These are phyloP conservation scores for Acrobasis repandana DNA, from an alignment of 2,888 invertebrate genomes.

Conservation along the genomic window DNA sequence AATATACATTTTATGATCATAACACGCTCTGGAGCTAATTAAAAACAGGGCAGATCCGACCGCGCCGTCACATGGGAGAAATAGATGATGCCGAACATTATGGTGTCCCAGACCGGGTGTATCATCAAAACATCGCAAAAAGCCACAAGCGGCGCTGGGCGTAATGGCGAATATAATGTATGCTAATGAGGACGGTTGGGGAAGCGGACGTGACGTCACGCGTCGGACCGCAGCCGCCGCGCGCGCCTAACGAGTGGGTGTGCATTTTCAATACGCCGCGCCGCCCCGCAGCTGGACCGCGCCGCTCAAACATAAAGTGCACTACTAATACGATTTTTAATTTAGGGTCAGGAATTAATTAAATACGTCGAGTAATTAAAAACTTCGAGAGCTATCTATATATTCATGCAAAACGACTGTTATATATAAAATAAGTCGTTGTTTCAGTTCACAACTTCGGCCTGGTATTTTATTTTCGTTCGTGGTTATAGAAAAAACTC, in stretches of 20 bases:
- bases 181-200: slow-evolving; percentile 77
- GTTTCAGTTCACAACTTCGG: background rate
- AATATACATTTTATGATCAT: slow-evolving; percentile 13
- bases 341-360: slow-evolving; percentile 8
- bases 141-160: slow-evolving; percentile 65
- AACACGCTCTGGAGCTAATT: slow-evolving; percentile 32
- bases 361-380: background rate
- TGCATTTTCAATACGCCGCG: slow-evolving; percentile 71
- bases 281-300: slow-evolving; percentile 37
- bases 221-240: slow-evolving; percentile 71
- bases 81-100: slow-evolving; percentile 46
- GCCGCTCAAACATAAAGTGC: slow-evolving; percentile 40
- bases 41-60: slow-evolving; percentile 36
- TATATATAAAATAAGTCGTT: background rate
- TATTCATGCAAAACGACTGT: background rate
- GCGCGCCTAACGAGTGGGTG: slow-evolving; percentile 72
- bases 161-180: slow-evolving; percentile 80
- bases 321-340: slow-evolving; percentile 25
- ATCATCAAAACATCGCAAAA: slow-evolving; percentile 69
- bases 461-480: background rate
- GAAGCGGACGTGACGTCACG: slow-evolving; percentile 76
- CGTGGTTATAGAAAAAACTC: background rate
- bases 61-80: slow-evolving; percentile 37
- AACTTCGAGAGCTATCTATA: background rate
- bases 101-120: slow-evolving; percentile 47